A percentile compares a stretch with the other conserved stretches of the same genome.
These are phyloP conservation scores for Lipotes vexillifer DNA, from an alignment of 2,113 vertebrate species.

Conservation along the genomic window DNA sequence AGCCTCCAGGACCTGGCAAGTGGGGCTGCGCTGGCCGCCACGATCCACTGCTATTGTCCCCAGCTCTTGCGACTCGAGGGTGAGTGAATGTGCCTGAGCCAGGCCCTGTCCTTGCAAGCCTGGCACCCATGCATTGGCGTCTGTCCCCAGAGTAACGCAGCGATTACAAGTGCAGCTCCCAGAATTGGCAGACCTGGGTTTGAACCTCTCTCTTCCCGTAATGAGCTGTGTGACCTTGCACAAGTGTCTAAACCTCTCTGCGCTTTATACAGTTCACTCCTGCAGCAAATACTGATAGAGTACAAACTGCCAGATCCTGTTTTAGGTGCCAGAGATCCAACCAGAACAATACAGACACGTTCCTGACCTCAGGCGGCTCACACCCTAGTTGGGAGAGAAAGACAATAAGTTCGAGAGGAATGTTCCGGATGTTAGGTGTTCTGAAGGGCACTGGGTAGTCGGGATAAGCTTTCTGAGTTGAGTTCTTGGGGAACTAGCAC, in stretches of 20 bases:
- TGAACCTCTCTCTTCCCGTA: not conserved
- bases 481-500: not conserved
- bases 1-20: constrained; percentile 88
- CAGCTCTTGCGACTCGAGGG: constrained; percentile 89
- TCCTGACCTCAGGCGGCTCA: not conserved
- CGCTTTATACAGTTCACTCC: not conserved
- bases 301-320: not conserved
- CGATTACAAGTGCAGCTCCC: not conserved
- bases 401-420: not conserved
- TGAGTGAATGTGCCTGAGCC: constrained; percentile 48
- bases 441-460: not conserved
- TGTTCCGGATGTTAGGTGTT: not conserved
- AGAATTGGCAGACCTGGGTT: not conserved
- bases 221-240: not conserved
- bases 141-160: not conserved
- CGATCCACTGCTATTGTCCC: constrained; percentile 92
- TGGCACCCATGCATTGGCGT: not conserved
- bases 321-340: not conserved
- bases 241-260: not conserved
- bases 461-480: not conserved
- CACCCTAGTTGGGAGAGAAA: not conserved
- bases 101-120: rapidly evolving
- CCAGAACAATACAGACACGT: not conserved
- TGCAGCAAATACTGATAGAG: not conserved
- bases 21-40: constrained; percentile 89